These are phyloP conservation scores for Tyrannus savana DNA, from an alignment of 2,113 vertebrate species.

Conservation along the genomic window DNA sequence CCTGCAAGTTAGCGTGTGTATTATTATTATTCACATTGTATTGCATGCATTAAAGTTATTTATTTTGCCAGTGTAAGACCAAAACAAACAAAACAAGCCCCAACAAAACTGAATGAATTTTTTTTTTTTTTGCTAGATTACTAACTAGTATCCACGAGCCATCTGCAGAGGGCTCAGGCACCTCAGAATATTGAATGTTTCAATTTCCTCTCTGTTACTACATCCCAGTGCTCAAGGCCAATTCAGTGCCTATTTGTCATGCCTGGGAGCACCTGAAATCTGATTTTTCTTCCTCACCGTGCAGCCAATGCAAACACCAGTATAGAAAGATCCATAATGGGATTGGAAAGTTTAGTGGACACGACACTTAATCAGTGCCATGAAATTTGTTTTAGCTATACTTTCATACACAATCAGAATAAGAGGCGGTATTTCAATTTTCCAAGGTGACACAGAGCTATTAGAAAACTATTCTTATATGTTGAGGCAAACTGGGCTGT, in stretches of 20 bases:
- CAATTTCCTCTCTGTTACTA: conserved; percentile 32
- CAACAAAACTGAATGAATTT: not conserved
- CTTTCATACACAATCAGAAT: not conserved
- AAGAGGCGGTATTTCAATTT: conserved; percentile 1
- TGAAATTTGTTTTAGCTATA: conserved; percentile 14
- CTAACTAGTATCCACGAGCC: not conserved
- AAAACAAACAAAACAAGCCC: not conserved
- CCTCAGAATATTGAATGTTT: conserved; percentile 39
- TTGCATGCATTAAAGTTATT: not conserved
- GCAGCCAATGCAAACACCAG: not conserved
- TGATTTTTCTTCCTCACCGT: not conserved
- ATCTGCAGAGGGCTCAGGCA: conserved; percentile 22
- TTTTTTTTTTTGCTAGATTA: not conserved
- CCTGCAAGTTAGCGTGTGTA: not conserved
- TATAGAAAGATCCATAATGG: not conserved
- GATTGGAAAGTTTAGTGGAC: conserved; percentile 17
- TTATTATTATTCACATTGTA: not conserved
- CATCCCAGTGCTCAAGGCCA: conserved; percentile 34
- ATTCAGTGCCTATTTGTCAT: conserved; percentile 47
- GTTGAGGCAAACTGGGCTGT: not conserved
- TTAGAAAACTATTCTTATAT: not conserved
- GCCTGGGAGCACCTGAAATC: conserved; percentile 32
- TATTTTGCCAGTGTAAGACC: not conserved
- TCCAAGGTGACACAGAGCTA: not conserved
- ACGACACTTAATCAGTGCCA: not conserved